These are phyloP conservation scores for Pedionomus torquatus DNA, from an alignment of 2,113 vertebrate genomes.

Conservation along the genomic window DNA sequence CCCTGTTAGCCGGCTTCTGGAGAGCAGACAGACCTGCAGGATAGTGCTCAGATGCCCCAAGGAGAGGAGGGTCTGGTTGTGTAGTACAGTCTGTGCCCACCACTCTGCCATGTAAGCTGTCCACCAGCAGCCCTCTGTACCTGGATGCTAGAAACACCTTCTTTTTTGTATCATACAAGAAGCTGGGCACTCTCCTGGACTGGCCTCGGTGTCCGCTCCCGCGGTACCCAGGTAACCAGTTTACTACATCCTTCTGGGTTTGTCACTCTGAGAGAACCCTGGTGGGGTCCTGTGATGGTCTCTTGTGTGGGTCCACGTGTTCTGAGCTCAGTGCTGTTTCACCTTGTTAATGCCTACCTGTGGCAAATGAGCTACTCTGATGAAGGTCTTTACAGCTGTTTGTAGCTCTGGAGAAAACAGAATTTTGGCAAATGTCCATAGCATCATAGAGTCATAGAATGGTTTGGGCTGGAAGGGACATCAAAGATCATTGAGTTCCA, in stretches of 20 bases:
- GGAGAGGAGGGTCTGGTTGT: not conserved
- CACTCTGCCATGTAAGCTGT: not conserved
- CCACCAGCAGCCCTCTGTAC: not conserved
- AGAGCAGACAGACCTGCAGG: not conserved
- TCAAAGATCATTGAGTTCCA: no score
- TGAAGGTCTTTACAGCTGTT: not conserved
- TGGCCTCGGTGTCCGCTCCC: not conserved
- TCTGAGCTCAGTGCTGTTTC: not conserved
- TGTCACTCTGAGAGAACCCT: not conserved
- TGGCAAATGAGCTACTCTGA: accelerated
- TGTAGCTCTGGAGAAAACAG: not conserved
- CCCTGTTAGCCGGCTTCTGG: accelerated
- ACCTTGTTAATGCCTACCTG: not conserved
- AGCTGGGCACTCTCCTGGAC: not conserved
- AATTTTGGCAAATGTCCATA: not conserved
- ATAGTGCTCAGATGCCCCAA: not conserved
- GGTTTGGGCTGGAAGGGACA: no score
- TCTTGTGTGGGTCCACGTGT: not conserved
- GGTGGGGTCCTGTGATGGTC: not conserved
- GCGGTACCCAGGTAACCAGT: not conserved
- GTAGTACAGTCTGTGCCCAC: not conserved
- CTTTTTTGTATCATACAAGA: not conserved
- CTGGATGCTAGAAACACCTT: not conserved
- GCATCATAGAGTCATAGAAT: not conserved
- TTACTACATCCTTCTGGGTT: not conserved